Evolutionary conservation across 1,140 invertebrate genomes (phyloP).

Genomic region (Wasmannia auropunctata): DNA sequence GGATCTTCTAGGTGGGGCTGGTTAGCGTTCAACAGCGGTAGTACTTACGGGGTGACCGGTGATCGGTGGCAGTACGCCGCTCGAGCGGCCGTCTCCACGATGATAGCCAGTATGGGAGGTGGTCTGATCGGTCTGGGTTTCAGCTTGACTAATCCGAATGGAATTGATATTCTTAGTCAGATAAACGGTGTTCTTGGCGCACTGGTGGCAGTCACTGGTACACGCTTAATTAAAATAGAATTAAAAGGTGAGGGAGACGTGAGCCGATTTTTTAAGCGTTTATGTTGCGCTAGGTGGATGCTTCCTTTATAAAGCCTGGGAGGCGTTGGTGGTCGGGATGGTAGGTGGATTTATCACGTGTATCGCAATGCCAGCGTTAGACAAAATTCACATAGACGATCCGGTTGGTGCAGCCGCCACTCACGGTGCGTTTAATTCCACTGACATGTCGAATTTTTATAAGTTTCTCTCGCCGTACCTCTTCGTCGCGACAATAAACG

Average conservation of each 20-base stretch:
- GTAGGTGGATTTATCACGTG: slow-evolving; percentile 92
- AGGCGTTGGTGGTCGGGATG: slow-evolving; percentile 93
- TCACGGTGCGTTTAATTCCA: slow-evolving; percentile 87
- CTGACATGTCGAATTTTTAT: background rate
- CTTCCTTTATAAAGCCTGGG: slow-evolving; percentile 94
- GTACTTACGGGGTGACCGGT: slow-evolving; percentile 91
- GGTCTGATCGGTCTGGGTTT: slow-evolving; percentile 91
- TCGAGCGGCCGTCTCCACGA: slow-evolving; percentile 94
- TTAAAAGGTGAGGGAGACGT: background rate
- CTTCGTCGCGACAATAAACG: background rate
- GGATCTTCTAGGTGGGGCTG: slow-evolving; percentile 93
- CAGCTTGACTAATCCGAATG: slow-evolving; percentile 89
- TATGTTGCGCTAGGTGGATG: slow-evolving; percentile 89
- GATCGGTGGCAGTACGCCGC: slow-evolving; percentile 95
- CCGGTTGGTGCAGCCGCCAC: slow-evolving; percentile 96
- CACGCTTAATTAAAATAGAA: background rate
- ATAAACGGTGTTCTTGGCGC: slow-evolving; percentile 96
- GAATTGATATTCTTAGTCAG: slow-evolving; percentile 93
- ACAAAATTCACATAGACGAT: slow-evolving; percentile 93
- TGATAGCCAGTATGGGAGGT: slow-evolving; percentile 95
- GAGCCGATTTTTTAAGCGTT: background rate
- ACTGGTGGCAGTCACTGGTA: slow-evolving; percentile 94
- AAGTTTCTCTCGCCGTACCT: background rate
- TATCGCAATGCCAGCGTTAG: slow-evolving; percentile 89
- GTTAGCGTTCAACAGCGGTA: slow-evolving; percentile 97